Evolutionary conservation across 2,888 invertebrate genomes (phyloP).

Genomic region (Leptothorax acervorum): DNA sequence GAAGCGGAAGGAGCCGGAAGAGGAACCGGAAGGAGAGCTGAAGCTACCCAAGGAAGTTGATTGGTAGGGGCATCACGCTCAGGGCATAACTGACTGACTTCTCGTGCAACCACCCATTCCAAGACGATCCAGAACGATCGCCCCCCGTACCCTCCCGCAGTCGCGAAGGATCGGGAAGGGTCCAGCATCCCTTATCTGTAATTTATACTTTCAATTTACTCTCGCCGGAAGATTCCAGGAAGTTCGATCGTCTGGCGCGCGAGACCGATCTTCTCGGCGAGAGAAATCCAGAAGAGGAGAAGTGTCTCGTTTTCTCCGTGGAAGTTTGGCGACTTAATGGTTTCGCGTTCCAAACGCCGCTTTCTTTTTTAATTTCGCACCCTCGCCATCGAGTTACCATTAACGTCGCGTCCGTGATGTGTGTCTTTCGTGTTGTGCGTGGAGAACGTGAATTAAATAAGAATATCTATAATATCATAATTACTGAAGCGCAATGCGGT

Average conservation of each 20-base stretch:
- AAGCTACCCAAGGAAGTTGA: conserved; percentile 61
- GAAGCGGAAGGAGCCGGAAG: background rate
- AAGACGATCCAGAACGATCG: conserved; percentile 55
- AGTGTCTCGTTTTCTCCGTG: conserved; percentile 23
- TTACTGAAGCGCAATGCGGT: background rate
- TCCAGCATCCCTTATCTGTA: conserved; percentile 81
- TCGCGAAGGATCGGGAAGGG: conserved; percentile 37
- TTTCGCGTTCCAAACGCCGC: conserved; percentile 45
- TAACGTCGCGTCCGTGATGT: conserved; percentile 53
- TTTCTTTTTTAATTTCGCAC: conserved; percentile 64
- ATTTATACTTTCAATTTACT: conserved; percentile 84
- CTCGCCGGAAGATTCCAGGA: conserved; percentile 61
- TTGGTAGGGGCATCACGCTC: conserved; percentile 83
- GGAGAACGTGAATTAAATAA: conserved; percentile 41
- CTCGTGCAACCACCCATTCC: conserved; percentile 63
- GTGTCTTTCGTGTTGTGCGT: conserved; percentile 14
- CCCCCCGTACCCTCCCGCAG: conserved; percentile 29
- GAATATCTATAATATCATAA: background rate
- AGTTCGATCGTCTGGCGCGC: conserved; percentile 53
- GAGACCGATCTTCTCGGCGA: conserved; percentile 11
- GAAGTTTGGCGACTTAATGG: conserved; percentile 68
- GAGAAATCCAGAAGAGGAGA: conserved; percentile 34
- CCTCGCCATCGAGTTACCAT: conserved; percentile 55
- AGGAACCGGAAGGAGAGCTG: conserved; percentile 39
- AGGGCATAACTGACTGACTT: conserved; percentile 80